A percentile compares a stretch with the other conserved stretches of the same genome.
Evolutionary conservation across 2,888 invertebrate genomes (phyloP).

Genomic region (Sipunculus nudus): DNA sequence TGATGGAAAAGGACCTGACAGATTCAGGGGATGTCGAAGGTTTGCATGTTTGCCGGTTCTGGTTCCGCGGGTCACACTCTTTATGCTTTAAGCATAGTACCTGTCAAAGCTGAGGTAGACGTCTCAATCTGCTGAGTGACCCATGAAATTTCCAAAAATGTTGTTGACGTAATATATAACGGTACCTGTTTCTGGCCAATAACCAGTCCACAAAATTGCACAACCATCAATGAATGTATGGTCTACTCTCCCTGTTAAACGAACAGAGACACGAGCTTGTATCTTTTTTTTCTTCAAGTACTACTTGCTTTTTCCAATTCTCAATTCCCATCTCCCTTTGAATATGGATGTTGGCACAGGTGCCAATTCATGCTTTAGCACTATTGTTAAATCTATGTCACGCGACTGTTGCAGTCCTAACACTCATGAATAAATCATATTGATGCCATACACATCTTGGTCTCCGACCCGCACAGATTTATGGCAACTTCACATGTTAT

Average conservation of each 20-base stretch:
- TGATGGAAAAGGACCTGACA: too few species aligned
- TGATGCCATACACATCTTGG: constrained; percentile 13
- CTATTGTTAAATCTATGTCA: constrained; percentile 8
- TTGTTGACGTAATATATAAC: too few species aligned
- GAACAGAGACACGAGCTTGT: constrained; percentile 17
- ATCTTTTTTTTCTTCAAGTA: constrained; percentile 19
- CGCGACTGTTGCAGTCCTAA: constrained; percentile 12
- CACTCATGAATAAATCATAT: constrained; percentile 20
- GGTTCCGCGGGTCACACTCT: not conserved
- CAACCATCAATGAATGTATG: constrained; percentile 15
- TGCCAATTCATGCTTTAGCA: constrained; percentile 14
- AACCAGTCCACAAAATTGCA: constrained; percentile 16
- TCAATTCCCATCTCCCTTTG: constrained; percentile 18
- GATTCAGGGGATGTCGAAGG: too few species aligned
- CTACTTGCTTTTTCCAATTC: constrained; percentile 13
- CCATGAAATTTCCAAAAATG: too few species aligned
- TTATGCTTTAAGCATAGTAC: not conserved
- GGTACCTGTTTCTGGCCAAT: too few species aligned
- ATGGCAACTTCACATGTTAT: constrained; percentile 12
- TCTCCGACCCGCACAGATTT: constrained; percentile 9
- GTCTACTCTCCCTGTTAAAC: not conserved
- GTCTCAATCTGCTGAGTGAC: not conserved
- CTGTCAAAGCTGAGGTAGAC: constrained; percentile 8
- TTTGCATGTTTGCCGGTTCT: constrained; percentile 1
- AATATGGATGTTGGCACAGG: constrained; percentile 23